Conservation (phyloP, 2,888 invertebrate genomes). For the Troglohyphantes excavatus region DNA sequence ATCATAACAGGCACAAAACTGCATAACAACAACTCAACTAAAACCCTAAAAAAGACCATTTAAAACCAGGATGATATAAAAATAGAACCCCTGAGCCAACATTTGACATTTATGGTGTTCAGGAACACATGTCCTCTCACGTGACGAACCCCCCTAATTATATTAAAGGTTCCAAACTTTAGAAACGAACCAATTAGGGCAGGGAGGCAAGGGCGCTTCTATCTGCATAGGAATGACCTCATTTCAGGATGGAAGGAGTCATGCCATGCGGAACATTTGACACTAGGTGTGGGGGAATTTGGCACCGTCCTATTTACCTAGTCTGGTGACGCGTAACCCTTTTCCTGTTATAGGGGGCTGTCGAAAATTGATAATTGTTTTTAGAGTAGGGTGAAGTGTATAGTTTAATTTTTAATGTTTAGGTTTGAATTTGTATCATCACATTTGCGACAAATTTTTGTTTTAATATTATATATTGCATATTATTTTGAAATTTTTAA, state of each 20-base stretch:
- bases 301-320: conserved; percentile 49
- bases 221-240: conserved; percentile 67
- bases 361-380: conserved; percentile 21
- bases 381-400: neutral
- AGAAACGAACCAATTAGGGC: conserved; percentile 64
- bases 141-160: conserved; percentile 74
- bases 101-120: conserved; percentile 69
- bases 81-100: neutral
- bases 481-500: too few species aligned
- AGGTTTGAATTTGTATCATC: too few species aligned
- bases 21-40: neutral
- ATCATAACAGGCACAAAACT: neutral
- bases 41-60: neutral
- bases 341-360: conserved; percentile 32
- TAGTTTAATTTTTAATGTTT: neutral
- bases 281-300: neutral
- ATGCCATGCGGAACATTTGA: conserved; percentile 58
- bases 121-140: conserved; percentile 72
- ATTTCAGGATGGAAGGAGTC: conserved; percentile 17
- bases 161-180: conserved; percentile 43
- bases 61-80: neutral
- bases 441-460: too few species aligned
- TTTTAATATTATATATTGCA: too few species aligned
- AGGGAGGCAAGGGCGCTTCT: conserved; percentile 47
- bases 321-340: conserved; percentile 66